phyloP scores from a whole-genome alignment of 2,888 invertebrate genomes.

The Andrena trimmerana region DNA sequence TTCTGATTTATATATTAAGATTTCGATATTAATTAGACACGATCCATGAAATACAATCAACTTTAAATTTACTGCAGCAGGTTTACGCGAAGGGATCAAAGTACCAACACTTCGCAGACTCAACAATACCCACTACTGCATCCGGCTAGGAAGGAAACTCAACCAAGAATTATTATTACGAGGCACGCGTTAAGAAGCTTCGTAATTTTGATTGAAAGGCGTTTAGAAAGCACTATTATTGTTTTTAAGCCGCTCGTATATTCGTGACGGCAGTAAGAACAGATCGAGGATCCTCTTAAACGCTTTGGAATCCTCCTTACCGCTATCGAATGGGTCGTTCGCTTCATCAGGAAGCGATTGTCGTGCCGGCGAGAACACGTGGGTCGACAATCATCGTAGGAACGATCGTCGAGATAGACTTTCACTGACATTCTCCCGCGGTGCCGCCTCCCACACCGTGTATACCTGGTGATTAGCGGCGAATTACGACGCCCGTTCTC shows the following conservation, averaged over 20 bases:
- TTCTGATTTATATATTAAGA: too few species aligned
- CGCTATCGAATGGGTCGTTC: slow-evolving; percentile 66
- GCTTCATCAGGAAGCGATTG: slow-evolving; percentile 74
- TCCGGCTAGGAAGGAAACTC: not conserved
- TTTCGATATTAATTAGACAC: too few species aligned
- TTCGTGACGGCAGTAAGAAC: slow-evolving; percentile 25
- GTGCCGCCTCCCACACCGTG: slow-evolving; percentile 73
- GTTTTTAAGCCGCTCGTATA: slow-evolving; percentile 12
- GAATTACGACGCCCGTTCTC: slow-evolving; percentile 76
- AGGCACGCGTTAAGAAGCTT: slow-evolving; percentile 1
- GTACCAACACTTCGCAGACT: not conserved
- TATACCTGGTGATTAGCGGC: slow-evolving; percentile 73
- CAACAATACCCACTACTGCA: not conserved
- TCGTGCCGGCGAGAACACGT: slow-evolving; percentile 68
- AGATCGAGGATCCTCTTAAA: slow-evolving; percentile 32
- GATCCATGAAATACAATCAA: too few species aligned
- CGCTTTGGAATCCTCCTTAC: slow-evolving; percentile 49
- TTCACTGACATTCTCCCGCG: slow-evolving; percentile 77
- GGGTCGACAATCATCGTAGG: slow-evolving; percentile 73
- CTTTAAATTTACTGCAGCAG: too few species aligned
- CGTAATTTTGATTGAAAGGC: slow-evolving; percentile 29
- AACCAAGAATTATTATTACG: slow-evolving; percentile 10
- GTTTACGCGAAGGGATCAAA: not conserved
- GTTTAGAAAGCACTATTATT: slow-evolving; percentile 28
- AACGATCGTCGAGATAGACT: slow-evolving; percentile 74